Evolutionary conservation across 2,797 vertebrate species (phyloP).

Genomic region (Oreochromis mossambicus): DNA sequence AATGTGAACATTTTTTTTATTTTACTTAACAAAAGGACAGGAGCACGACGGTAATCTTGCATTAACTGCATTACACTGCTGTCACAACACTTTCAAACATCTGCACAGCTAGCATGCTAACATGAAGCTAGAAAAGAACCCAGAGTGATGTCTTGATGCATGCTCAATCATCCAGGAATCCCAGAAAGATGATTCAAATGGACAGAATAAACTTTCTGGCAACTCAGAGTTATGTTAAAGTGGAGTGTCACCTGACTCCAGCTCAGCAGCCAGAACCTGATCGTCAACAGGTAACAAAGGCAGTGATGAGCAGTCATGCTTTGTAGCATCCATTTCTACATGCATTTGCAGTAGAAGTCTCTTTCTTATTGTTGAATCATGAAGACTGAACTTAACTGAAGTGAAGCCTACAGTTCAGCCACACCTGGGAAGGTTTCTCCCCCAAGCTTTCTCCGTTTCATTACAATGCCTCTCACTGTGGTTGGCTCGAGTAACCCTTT

Average conservation of each 20-base stretch:
- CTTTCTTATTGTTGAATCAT: background rate
- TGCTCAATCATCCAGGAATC: background rate
- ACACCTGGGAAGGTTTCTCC: background rate
- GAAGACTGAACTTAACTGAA: background rate
- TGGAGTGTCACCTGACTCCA: background rate
- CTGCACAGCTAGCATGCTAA: background rate
- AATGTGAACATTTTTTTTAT: background rate
- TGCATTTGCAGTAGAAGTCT: background rate
- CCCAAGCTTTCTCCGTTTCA: background rate
- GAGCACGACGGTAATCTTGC: background rate
- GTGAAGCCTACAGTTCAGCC: background rate
- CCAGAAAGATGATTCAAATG: background rate
- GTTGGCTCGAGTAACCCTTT: background rate
- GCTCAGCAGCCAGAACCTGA: background rate
- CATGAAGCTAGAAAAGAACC: background rate
- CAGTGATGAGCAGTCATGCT: background rate
- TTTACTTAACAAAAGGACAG: background rate
- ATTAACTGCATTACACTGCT: background rate
- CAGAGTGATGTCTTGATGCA: background rate
- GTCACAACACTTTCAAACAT: background rate
- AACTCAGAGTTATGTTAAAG: background rate
- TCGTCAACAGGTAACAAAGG: background rate
- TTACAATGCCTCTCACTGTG: background rate
- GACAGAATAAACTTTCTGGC: background rate
- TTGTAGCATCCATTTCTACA: background rate